Conservation (phyloP, 37 sponge, comb jelly and placozoan genomes). For the Geodia barretti region DNA sequence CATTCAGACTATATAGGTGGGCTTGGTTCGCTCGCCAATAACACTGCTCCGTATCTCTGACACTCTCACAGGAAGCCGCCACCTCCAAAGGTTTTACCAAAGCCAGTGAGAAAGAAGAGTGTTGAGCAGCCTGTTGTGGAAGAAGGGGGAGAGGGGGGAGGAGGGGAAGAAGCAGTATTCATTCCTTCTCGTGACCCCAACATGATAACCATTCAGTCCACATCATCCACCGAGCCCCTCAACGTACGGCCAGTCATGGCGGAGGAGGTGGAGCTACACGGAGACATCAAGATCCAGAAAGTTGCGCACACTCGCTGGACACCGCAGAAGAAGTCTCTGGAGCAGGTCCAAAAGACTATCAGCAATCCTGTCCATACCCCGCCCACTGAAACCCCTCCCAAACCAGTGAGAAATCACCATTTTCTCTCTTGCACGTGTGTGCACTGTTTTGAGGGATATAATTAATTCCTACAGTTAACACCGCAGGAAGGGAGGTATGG, state of each 20-base stretch:
- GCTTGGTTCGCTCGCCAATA: no score
- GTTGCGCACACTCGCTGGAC: slow-evolving; percentile 59
- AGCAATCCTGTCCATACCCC: neutral
- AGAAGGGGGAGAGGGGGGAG: neutral
- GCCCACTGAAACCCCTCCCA: neutral
- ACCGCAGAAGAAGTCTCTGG: slow-evolving; percentile 12
- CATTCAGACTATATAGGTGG: no score
- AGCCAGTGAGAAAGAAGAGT: neutral
- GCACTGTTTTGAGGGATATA: no score
- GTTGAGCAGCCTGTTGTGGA: no score
- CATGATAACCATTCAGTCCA: neutral
- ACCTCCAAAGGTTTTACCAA: neutral
- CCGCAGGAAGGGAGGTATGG: no score
- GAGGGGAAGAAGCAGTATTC: neutral
- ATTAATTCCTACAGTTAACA: no score
- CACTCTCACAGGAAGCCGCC: neutral
- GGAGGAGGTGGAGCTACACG: slow-evolving; percentile 13
- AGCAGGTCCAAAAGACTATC: neutral
- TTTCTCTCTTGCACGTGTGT: no score
- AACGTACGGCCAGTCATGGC: neutral
- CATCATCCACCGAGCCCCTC: neutral
- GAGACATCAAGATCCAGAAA: slow-evolving; percentile 38
- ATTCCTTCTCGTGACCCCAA: neutral
- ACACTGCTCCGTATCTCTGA: neutral
- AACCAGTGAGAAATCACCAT: neutral